Conservation (phyloP, 2,113 vertebrate species). For the Caracal caracal region DNA sequence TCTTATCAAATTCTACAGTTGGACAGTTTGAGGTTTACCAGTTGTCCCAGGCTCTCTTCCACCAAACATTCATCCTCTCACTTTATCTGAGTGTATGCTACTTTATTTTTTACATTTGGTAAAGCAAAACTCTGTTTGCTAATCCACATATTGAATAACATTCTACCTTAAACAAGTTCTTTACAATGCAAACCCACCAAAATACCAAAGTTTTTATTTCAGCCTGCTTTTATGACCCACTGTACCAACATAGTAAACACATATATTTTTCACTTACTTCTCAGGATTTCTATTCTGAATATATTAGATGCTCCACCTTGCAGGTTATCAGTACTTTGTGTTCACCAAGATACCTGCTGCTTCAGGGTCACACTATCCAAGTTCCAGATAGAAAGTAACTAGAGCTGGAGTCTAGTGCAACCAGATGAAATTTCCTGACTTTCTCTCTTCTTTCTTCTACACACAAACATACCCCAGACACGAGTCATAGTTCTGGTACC, state of each 20-base stretch:
- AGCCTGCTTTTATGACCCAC: not conserved
- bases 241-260: not conserved
- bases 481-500: constrained; percentile 19
- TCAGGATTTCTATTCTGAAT: constrained; percentile 3
- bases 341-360: not conserved
- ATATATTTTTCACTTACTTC: not conserved
- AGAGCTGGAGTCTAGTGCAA: not conserved
- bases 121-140: constrained; percentile 36
- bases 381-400: not conserved
- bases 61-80: not conserved
- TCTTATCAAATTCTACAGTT: not conserved
- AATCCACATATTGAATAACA: not conserved
- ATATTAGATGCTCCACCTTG: not conserved
- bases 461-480: not conserved
- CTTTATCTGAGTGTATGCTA: not conserved
- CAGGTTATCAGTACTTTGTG: not conserved
- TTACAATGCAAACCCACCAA: not conserved
- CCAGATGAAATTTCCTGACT: not conserved
- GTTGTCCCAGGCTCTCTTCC: not conserved
- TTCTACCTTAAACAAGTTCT: constrained; percentile 3
- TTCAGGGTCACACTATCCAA: not conserved
- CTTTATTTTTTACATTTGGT: not conserved
- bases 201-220: not conserved
- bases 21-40: not conserved
- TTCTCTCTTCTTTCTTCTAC: not conserved